Percentiles rank a stretch among this genome's conserved stretches.
phyloP scores from a whole-genome alignment of 2,888 invertebrate species.

The Netelia virgata region DNA sequence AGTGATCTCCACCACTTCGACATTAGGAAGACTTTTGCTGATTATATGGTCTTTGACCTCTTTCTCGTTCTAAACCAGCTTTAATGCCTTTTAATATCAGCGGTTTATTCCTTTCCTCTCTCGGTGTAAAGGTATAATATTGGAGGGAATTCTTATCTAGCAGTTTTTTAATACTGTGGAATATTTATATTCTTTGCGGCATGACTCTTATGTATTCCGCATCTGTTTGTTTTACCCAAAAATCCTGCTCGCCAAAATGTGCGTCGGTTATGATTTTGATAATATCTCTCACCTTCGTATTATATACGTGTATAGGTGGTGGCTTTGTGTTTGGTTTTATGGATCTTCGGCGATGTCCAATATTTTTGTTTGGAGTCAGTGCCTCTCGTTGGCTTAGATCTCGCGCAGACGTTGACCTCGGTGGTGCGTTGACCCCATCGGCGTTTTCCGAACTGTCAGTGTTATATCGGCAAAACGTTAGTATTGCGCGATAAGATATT shows the following conservation, averaged over 20 bases:
- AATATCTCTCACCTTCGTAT: background rate
- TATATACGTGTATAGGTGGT: background rate
- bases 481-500: too few relatives aligned
- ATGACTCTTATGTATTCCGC: background rate
- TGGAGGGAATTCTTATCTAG: background rate
- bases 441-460: too few relatives aligned
- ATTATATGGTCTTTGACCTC: background rate
- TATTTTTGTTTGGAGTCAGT: too few relatives aligned
- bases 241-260: background rate
- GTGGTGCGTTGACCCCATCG: too few relatives aligned
- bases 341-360: too few relatives aligned
- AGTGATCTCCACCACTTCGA: constrained; percentile 1
- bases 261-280: background rate
- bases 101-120: constrained; percentile 13
- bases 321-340: background rate
- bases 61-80: background rate
- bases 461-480: too few relatives aligned
- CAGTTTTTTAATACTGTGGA: constrained; percentile 5
- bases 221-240: background rate
- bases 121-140: constrained; percentile 30
- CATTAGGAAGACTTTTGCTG: background rate
- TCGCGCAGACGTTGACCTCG: background rate
- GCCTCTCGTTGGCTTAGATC: too few relatives aligned
- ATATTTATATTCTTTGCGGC: background rate
- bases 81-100: constrained; percentile 40